Conservation (phyloP, 92 coral and sea anemone species). For the Zoanthus gigantus region DNA sequence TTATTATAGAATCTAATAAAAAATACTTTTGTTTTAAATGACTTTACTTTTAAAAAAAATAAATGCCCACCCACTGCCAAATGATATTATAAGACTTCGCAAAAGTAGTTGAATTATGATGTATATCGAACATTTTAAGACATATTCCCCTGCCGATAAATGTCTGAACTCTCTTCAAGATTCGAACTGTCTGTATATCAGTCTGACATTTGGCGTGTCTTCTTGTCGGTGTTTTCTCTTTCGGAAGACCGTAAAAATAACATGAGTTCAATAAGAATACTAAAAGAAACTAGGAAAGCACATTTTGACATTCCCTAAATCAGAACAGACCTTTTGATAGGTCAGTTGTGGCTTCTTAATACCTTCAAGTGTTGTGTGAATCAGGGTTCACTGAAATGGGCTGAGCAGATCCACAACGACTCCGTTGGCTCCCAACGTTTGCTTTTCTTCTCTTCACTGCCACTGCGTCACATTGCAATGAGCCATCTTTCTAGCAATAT, state of each 20-base stretch:
- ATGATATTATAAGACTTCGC: not conserved
- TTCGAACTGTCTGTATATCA: not conserved
- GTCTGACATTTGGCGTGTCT: constrained; percentile 22
- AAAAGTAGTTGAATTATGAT: not conserved
- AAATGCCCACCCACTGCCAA: not conserved
- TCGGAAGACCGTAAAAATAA: no score
- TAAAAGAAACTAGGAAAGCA: not conserved
- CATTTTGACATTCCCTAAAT: not conserved
- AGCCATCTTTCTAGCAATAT: no score
- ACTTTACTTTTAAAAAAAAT: no score
- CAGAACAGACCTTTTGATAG: not conserved
- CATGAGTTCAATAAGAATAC: no score
- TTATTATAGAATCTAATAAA: no score
- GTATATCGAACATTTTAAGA: not conserved
- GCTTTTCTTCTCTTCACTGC: no score
- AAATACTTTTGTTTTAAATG: no score
- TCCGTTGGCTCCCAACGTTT: no score
- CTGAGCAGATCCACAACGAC: no score
- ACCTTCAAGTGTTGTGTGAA: not conserved
- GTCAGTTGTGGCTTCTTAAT: no score
- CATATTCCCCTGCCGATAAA: not conserved
- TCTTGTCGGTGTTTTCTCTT: constrained; percentile 11
- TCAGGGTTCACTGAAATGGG: no score
- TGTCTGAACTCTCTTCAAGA: constrained; percentile 21
- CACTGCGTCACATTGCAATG: no score